Percentiles rank a stretch among this genome's conserved stretches.
phyloP scores from a whole-genome alignment of 2,888 invertebrate genomes.

The Gortyna flavago region DNA sequence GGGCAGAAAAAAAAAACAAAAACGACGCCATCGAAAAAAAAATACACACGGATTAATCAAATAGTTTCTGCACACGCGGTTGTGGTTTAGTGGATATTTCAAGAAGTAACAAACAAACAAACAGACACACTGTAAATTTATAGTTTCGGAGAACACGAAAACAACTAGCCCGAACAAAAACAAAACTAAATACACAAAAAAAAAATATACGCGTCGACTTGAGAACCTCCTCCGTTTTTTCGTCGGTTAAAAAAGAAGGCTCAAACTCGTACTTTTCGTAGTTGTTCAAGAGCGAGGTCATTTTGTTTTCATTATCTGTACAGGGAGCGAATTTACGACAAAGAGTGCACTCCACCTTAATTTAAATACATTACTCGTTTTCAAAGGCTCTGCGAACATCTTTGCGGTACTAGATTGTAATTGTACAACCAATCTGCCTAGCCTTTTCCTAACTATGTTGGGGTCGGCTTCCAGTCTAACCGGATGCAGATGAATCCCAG shows the following conservation, averaged over 20 bases:
- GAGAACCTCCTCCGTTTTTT: too few relatives aligned
- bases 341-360: constrained; percentile 70
- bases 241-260: too few relatives aligned
- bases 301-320: constrained; percentile 72
- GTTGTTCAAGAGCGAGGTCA: constrained; percentile 54
- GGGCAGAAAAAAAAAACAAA: too few relatives aligned
- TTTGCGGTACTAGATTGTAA: constrained; percentile 58
- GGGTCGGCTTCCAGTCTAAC: neutral
- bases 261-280: constrained; percentile 41
- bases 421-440: constrained; percentile 32
- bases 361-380: constrained; percentile 79
- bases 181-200: too few relatives aligned
- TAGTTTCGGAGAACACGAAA: constrained; percentile 12
- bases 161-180: constrained; percentile 19
- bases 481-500: neutral
- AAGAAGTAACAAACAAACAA: too few relatives aligned
- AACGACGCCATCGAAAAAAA: neutral
- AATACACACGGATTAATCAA: too few relatives aligned
- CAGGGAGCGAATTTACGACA: constrained; percentile 65
- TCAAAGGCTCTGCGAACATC: constrained; percentile 59
- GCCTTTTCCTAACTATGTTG: neutral
- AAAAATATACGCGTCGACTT: too few relatives aligned
- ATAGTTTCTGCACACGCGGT: too few relatives aligned
- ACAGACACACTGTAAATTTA: too few relatives aligned
- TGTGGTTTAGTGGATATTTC: too few relatives aligned